Percentiles rank a stretch among this genome's conserved stretches.
phyloP scores from a whole-genome alignment of 2,113 vertebrate genomes.

The Spilogale gracilis region DNA sequence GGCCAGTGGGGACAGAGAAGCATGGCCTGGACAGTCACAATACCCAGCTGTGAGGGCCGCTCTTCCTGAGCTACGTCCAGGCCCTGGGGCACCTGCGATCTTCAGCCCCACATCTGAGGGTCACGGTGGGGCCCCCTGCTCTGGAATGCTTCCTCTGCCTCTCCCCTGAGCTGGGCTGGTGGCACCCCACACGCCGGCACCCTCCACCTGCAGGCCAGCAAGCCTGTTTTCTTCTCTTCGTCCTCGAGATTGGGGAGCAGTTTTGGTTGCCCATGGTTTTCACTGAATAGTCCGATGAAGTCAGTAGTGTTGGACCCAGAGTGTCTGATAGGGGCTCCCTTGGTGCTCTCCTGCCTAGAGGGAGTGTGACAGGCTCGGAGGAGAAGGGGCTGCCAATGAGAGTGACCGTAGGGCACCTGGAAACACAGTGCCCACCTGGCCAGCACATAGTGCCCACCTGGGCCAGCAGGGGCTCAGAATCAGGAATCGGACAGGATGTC shows the following conservation, averaged over 20 bases:
- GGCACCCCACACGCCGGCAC: rapidly evolving
- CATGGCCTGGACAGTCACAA: rapidly evolving
- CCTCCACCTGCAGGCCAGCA: rapidly evolving
- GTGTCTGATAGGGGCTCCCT: background rate
- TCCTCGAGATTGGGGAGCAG: too few relatives aligned
- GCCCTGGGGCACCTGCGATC: rapidly evolving
- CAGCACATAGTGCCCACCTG: too few relatives aligned
- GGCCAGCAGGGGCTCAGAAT: background rate
- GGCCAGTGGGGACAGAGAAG: background rate
- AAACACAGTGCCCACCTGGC: background rate
- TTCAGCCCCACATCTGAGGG: rapidly evolving
- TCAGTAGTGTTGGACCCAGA: rapidly evolving
- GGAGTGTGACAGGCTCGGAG: rapidly evolving
- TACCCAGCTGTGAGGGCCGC: rapidly evolving
- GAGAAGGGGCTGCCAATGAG: background rate
- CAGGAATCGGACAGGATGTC: too few relatives aligned
- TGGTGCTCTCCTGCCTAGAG: background rate
- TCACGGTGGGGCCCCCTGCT: background rate
- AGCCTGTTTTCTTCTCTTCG: rapidly evolving
- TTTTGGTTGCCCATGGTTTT: background rate
- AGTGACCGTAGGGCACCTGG: background rate
- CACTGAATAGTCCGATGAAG: background rate
- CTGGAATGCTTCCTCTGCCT: rapidly evolving
- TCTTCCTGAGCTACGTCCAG: rapidly evolving
- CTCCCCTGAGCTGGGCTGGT: rapidly evolving